phyloP scores from a whole-genome alignment of 2,113 vertebrate species.

The Callipepla californica region DNA sequence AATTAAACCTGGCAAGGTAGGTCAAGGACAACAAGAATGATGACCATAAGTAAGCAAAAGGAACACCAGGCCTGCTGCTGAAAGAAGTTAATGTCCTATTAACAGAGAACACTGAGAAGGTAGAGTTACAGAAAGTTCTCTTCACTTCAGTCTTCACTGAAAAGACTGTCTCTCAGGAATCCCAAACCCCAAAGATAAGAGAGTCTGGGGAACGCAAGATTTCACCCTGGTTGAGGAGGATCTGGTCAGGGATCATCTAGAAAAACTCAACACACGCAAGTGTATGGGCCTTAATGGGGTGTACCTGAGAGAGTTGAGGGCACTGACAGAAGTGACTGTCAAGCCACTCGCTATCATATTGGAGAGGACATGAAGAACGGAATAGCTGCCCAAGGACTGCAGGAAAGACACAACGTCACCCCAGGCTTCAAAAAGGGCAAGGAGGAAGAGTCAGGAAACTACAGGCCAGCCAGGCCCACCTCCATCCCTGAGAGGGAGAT shows the following conservation, averaged over 20 bases:
- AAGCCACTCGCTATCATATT: too few species aligned
- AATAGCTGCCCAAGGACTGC: too few species aligned
- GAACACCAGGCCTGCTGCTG: background rate
- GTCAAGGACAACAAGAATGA: too few species aligned
- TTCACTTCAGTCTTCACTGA: background rate
- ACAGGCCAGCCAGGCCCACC: too few species aligned
- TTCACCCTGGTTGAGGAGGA: background rate
- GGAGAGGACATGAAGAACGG: too few species aligned
- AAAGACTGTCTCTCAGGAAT: too few species aligned
- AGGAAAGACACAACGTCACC: too few species aligned
- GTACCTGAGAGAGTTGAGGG: background rate
- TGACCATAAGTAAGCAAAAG: background rate
- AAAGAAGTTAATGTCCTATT: background rate
- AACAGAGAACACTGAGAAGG: background rate
- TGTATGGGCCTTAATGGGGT: background rate
- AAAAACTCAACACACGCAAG: background rate
- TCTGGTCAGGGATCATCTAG: background rate
- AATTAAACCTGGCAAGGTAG: too few species aligned
- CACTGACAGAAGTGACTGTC: too few species aligned
- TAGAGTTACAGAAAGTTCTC: background rate
- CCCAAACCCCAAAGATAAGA: background rate
- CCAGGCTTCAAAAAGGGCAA: too few species aligned
- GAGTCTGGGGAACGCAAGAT: background rate
- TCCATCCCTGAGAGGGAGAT: too few species aligned
- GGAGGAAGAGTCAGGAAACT: too few species aligned